These are phyloP conservation scores for Paracentrotus lividus DNA, from an alignment of 53 echinoderm and acorn worm genomes.

Conservation along the genomic window DNA sequence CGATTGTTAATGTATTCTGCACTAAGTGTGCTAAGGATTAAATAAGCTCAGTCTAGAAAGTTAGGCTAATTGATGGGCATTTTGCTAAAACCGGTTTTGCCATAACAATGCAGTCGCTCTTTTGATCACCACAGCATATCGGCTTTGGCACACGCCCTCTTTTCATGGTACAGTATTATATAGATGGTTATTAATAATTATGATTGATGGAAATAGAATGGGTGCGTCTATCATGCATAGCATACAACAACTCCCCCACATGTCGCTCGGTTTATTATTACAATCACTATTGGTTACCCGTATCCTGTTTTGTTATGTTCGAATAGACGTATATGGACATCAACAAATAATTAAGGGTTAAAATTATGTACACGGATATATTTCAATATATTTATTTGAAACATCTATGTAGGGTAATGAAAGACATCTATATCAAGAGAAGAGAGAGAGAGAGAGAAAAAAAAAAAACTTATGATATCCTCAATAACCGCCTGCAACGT, in stretches of 20 bases:
- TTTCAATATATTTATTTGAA: neutral
- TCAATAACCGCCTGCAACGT: no score
- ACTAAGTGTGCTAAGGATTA: no score
- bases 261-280: neutral
- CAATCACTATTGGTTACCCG: neutral
- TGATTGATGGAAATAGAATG: neutral
- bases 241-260: neutral
- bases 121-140: neutral
- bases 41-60: neutral
- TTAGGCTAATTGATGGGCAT: neutral
- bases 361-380: neutral
- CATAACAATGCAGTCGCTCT: neutral
- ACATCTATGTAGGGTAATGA: no score
- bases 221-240: neutral
- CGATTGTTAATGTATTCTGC: neutral
- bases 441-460: no score
- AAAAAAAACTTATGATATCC: no score
- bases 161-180: neutral
- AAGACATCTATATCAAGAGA: no score
- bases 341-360: neutral
- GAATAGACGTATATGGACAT: neutral
- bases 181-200: neutral
- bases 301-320: neutral
- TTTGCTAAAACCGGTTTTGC: neutral
- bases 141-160: neutral